phyloP scores from a whole-genome alignment of 1,140 invertebrate genomes.

The Coenobita brevimanus region DNA sequence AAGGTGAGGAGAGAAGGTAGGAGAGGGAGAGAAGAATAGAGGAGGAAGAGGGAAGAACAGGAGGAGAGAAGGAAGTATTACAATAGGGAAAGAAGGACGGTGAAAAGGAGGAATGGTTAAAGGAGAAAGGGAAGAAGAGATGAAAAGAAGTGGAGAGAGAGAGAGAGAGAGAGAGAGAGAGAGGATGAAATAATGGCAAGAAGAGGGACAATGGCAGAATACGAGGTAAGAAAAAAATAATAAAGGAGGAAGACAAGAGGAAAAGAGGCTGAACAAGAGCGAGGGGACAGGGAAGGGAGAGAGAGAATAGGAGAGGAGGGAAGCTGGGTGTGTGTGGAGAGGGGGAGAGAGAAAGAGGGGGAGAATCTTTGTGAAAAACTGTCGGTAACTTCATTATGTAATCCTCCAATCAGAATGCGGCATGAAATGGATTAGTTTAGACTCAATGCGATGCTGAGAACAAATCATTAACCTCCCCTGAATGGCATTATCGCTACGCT shows the following conservation, averaged over 20 bases:
- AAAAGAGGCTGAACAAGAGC: background rate
- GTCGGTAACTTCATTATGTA: too few relatives aligned
- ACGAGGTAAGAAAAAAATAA: background rate
- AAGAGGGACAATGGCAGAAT: background rate
- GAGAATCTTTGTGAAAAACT: background rate
- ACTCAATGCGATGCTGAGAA: too few relatives aligned
- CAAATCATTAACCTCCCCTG: too few relatives aligned
- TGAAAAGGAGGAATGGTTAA: too few relatives aligned
- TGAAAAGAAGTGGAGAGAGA: background rate
- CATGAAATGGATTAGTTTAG: too few relatives aligned
- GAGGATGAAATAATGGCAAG: background rate
- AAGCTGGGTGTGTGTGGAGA: background rate
- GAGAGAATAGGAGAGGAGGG: background rate
- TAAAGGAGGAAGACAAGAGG: background rate
- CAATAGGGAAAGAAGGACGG: too few relatives aligned
- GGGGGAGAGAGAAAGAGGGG: background rate
- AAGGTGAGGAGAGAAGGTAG: background rate
- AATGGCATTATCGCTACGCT: too few relatives aligned
- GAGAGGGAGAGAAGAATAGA: background rate
- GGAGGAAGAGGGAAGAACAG: background rate
- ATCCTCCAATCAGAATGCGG: too few relatives aligned
- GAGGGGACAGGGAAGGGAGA: background rate
- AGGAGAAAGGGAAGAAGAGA: background rate
- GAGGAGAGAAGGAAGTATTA: too few relatives aligned
- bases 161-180: constrained; percentile 4